Conservation (phyloP, 2,797 vertebrate genomes). For the Helostoma temminkii region DNA sequence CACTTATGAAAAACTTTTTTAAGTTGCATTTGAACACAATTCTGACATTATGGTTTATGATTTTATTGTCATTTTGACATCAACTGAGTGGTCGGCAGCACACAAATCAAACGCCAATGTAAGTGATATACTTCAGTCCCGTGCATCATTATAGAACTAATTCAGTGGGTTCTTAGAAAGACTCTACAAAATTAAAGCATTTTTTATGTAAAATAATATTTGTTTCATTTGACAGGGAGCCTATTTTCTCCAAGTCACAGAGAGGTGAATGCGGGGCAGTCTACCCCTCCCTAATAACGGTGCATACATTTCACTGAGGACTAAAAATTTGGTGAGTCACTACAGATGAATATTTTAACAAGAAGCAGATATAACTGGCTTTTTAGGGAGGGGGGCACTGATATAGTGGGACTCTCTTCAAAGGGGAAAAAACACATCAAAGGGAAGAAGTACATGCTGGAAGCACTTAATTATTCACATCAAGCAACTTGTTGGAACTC, state of each 20-base stretch:
- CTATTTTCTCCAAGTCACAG: slow-evolving; percentile 30
- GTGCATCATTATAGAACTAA: slow-evolving; percentile 32
- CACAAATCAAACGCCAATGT: slow-evolving; percentile 23
- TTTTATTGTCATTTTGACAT: background rate
- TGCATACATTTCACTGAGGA: slow-evolving; percentile 45
- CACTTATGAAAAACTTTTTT: background rate
- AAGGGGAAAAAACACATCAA: slow-evolving; percentile 76
- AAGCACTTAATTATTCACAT: slow-evolving; percentile 85
- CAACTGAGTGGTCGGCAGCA: background rate
- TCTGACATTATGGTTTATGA: background rate
- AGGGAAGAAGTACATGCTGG: slow-evolving; percentile 81
- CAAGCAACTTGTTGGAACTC: slow-evolving; percentile 79
- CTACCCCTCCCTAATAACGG: slow-evolving; percentile 24
- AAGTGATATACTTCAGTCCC: slow-evolving; percentile 30
- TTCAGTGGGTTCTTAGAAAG: slow-evolving; percentile 31
- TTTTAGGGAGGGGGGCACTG: slow-evolving; percentile 56
- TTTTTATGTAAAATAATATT: slow-evolving; percentile 48
- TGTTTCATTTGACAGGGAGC: slow-evolving; percentile 41
- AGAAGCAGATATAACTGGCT: slow-evolving; percentile 80
- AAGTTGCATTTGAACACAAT: background rate
- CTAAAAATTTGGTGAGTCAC: slow-evolving; percentile 80
- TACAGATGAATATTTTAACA: slow-evolving; percentile 85
- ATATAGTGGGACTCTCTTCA: slow-evolving; percentile 73
- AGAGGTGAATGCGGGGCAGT: slow-evolving; percentile 34
- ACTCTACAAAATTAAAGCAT: slow-evolving; percentile 22